Conservation (phyloP, 2,888 invertebrate genomes). For the Chrysodeixis includens region DNA sequence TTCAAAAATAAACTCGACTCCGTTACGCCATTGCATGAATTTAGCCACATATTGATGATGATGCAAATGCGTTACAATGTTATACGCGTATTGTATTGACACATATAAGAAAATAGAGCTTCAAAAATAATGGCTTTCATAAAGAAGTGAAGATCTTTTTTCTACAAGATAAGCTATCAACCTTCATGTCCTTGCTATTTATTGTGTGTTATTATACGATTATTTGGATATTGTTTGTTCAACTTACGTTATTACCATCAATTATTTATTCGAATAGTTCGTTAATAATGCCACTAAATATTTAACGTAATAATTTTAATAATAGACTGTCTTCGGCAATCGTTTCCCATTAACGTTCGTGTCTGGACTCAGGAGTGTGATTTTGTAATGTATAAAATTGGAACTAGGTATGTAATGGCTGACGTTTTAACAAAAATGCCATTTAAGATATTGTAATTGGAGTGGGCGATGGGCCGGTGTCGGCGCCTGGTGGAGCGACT, state of each 20-base stretch:
- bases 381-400: slow-evolving; percentile 50
- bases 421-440: slow-evolving; percentile 65
- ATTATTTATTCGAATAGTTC: not conserved
- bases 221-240: not conserved
- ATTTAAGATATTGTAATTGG: slow-evolving; percentile 80
- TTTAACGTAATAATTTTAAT: not conserved
- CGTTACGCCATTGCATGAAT: not conserved
- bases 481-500: slow-evolving; percentile 61
- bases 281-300: not conserved
- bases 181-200: no score
- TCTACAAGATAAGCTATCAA: not conserved
- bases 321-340: not conserved
- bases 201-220: not conserved
- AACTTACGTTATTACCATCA: not conserved
- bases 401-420: slow-evolving; percentile 59
- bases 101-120: no score
- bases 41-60: not conserved
- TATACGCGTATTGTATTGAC: not conserved
- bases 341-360: not conserved
- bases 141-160: no score
- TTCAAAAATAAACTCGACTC: slow-evolving; percentile 3
- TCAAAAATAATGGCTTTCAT: no score
- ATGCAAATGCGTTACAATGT: not conserved
- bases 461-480: slow-evolving; percentile 68
- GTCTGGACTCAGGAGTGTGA: slow-evolving; percentile 7